These are phyloP conservation scores for Strigamia transsilvanica DNA, from an alignment of 2,888 invertebrate species.

Conservation along the genomic window DNA sequence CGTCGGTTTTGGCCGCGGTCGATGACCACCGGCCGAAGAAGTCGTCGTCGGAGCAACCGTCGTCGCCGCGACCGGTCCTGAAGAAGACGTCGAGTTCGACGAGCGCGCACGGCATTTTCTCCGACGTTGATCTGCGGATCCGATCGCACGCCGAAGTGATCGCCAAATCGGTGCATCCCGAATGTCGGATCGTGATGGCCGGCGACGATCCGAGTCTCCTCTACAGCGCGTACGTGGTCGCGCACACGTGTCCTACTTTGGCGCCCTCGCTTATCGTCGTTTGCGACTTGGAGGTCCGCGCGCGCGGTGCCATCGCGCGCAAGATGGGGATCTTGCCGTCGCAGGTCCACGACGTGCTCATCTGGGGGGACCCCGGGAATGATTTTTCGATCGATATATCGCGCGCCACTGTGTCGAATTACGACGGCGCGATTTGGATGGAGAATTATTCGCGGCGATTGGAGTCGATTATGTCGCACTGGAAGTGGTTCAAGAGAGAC, in stretches of 20 bases:
- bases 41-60: neutral
- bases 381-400: conserved; percentile 21
- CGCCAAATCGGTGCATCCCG: neutral
- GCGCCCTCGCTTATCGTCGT: neutral
- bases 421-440: conserved; percentile 46
- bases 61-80: neutral
- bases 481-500: conserved; percentile 51
- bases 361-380: conserved; percentile 37
- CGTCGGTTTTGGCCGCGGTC: neutral
- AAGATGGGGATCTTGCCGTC: conserved; percentile 19
- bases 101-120: neutral
- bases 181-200: neutral
- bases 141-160: neutral
- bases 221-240: neutral
- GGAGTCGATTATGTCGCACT: neutral
- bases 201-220: neutral
- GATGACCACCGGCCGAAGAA: neutral
- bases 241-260: neutral
- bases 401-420: neutral
- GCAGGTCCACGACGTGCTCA: neutral
- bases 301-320: neutral
- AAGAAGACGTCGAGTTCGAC: neutral
- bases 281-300: neutral
- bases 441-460: neutral
- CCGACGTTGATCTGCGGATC: neutral